These are phyloP conservation scores for Pelecanoides urinatrix DNA, from an alignment of 2,113 vertebrate species.

Conservation along the genomic window DNA sequence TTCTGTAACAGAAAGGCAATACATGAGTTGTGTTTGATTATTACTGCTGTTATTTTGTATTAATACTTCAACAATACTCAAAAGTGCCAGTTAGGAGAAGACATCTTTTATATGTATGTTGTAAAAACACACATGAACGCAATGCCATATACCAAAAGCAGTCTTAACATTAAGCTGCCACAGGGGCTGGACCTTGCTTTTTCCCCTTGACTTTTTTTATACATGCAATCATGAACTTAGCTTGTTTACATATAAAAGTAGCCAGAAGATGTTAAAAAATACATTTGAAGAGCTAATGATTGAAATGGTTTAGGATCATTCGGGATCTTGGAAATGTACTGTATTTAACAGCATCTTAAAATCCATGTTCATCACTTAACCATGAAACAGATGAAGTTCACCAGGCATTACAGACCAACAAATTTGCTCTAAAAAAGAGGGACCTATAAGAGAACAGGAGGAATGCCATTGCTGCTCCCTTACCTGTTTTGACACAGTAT, in stretches of 20 bases:
- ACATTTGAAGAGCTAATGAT: not conserved
- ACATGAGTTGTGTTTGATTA: not conserved
- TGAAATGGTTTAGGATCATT: not conserved
- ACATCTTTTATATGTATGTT: not conserved
- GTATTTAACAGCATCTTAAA: not conserved
- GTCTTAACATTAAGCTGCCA: not conserved
- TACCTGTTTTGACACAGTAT: conserved; percentile 83
- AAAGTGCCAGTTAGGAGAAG: not conserved
- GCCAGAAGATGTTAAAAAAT: not conserved
- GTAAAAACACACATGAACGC: not conserved
- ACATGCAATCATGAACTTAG: not conserved
- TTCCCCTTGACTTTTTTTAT: not conserved
- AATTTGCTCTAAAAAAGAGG: not conserved
- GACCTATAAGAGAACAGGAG: not conserved
- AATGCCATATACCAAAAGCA: not conserved
- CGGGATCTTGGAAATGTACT: not conserved
- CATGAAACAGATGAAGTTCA: not conserved
- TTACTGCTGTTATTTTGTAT: not conserved
- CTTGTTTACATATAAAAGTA: not conserved
- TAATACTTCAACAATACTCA: not conserved
- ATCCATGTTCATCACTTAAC: not conserved
- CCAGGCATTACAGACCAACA: not conserved
- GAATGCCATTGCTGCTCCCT: not conserved
- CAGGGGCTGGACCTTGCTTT: not conserved
- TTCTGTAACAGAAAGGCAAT: conserved; percentile 66